These are phyloP conservation scores for Archaeoteleia sp. DNA, from an alignment of 2,888 invertebrate species.

Conservation along the genomic window DNA sequence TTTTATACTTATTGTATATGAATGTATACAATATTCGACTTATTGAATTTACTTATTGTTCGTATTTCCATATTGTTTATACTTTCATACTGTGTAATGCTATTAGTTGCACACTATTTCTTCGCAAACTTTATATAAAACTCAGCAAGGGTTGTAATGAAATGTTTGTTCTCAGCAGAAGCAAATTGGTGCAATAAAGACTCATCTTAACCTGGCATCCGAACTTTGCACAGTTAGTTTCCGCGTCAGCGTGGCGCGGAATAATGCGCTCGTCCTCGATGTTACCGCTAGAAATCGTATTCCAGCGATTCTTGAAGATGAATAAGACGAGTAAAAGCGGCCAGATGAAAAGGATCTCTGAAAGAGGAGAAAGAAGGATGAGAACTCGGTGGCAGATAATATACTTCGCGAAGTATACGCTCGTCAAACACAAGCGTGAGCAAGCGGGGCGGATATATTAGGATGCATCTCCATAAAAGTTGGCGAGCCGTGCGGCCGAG, in stretches of 20 bases:
- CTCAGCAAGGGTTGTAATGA: too few species aligned
- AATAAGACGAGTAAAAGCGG: constrained; percentile 44
- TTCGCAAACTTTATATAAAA: too few species aligned
- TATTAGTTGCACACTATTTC: too few species aligned
- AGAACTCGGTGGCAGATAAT: constrained; percentile 57
- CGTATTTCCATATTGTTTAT: too few species aligned
- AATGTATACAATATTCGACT: too few species aligned
- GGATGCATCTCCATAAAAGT: constrained; percentile 75
- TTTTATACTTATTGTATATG: too few species aligned
- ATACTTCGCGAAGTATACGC: constrained; percentile 68
- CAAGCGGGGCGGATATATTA: constrained; percentile 74
- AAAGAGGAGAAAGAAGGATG: constrained; percentile 49
- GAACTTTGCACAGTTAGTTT: constrained; percentile 51
- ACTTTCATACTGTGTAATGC: too few species aligned
- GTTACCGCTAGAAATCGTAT: constrained; percentile 65
- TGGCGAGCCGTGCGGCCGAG: constrained; percentile 60
- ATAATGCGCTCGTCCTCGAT: constrained; percentile 61
- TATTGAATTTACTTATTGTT: too few species aligned
- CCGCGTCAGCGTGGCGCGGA: constrained; percentile 54
- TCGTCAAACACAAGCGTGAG: constrained; percentile 75
- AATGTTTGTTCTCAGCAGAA: constrained; percentile 27
- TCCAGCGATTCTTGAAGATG: constrained; percentile 69
- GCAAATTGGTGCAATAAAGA: constrained; percentile 46
- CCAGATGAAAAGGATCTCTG: constrained; percentile 41
- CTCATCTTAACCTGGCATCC: constrained; percentile 43